Percentiles rank a stretch among this genome's conserved stretches.
phyloP scores from a whole-genome alignment of 2,113 vertebrate genomes.

The Piliocolobus tephrosceles region DNA sequence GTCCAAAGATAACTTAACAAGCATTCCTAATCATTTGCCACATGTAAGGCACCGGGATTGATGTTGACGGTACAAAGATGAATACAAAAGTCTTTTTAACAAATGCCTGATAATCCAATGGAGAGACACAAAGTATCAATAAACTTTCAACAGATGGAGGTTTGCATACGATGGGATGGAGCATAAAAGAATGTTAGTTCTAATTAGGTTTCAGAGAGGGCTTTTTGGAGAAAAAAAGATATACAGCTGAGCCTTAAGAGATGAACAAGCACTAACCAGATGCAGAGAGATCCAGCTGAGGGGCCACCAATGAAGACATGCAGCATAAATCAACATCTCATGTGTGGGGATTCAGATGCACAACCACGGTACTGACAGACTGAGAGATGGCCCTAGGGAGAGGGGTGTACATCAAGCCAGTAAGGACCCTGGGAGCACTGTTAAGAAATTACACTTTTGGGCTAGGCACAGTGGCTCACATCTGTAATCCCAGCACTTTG shows the following conservation, averaged over 20 bases:
- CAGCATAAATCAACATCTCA: accelerated
- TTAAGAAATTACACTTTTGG: not conserved
- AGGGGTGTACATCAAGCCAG: not conserved
- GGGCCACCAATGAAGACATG: not conserved
- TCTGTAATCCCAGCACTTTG: no score
- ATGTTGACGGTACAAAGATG: not conserved
- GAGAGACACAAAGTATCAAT: not conserved
- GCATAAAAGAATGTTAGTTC: not conserved
- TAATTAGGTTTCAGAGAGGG: not conserved
- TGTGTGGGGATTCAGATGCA: accelerated
- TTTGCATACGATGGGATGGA: not conserved
- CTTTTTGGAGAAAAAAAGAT: not conserved
- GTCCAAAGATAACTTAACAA: conserved; percentile 39
- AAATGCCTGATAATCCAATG: not conserved
- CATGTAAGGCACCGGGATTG: not conserved
- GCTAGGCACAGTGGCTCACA: no score
- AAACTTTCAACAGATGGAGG: conserved; percentile 15
- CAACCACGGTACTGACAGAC: not conserved
- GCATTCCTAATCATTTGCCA: conserved; percentile 43
- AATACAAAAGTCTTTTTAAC: conserved; percentile 14
- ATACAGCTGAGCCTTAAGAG: not conserved
- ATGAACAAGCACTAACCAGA: not conserved
- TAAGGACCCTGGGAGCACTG: not conserved
- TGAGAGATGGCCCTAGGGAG: not conserved
- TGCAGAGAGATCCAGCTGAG: not conserved